Conservation (phyloP, 2,113 vertebrate species). For the Nanorana parkeri region DNA sequence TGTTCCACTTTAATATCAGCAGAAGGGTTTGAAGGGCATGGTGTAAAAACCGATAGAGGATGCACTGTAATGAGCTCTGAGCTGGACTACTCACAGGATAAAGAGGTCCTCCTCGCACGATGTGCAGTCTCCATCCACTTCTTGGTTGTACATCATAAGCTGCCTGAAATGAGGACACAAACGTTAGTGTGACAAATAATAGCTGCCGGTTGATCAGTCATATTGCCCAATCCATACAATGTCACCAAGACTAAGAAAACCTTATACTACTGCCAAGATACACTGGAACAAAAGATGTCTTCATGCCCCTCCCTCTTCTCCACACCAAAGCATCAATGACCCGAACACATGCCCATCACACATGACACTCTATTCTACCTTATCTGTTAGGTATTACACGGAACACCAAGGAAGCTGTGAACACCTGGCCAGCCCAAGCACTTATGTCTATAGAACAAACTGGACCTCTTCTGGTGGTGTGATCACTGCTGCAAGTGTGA, state of each 20-base stretch:
- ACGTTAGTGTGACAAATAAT: not conserved
- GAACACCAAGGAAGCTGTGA: too few relatives aligned
- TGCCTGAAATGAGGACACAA: conserved; percentile 75
- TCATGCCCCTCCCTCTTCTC: not conserved
- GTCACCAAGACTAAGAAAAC: not conserved
- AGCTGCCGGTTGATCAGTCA: too few relatives aligned
- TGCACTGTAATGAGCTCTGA: not conserved
- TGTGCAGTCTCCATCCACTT: conserved; percentile 87
- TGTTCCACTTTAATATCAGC: too few relatives aligned
- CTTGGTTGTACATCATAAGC: conserved; percentile 94
- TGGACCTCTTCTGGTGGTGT: too few relatives aligned
- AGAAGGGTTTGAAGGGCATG: too few relatives aligned
- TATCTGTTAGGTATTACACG: too few relatives aligned
- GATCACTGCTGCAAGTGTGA: too few relatives aligned
- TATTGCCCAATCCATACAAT: not conserved
- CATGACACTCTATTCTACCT: too few relatives aligned
- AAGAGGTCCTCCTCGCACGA: conserved; percentile 97
- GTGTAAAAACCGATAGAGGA: not conserved
- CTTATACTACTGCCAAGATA: too few relatives aligned
- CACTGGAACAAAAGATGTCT: not conserved
- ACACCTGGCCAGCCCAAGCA: too few relatives aligned
- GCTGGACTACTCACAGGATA: conserved; percentile 86
- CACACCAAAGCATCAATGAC: not conserved
- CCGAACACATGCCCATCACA: too few relatives aligned
- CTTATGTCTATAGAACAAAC: too few relatives aligned